Evolutionary conservation across 2,797 vertebrate species (phyloP).

Genomic region (Chiloscyllium punctatum): DNA sequence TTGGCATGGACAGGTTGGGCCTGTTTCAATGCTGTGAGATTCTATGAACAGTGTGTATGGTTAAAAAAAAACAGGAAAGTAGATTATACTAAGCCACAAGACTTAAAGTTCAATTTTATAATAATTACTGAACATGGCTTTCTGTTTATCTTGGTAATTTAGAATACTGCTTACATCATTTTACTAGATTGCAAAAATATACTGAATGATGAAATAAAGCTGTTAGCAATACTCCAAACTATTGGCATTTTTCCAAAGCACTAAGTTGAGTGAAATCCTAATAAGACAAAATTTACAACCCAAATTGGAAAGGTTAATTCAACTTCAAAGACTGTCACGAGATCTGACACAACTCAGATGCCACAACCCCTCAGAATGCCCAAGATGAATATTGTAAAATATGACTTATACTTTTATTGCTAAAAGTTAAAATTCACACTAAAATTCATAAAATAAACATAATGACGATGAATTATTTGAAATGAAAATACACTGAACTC

Average conservation of each 20-base stretch:
- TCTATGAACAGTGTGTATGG: not conserved
- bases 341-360: not conserved
- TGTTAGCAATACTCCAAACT: not conserved
- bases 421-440: not conserved
- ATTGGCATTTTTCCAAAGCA: not conserved
- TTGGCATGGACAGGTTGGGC: too few species aligned
- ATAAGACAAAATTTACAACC: not conserved
- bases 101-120: not conserved
- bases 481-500: not conserved
- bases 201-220: not conserved
- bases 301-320: not conserved
- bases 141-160: not conserved
- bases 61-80: not conserved
- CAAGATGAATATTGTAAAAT: not conserved
- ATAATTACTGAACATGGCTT: not conserved
- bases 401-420: not conserved
- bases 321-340: not conserved
- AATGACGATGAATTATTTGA: not conserved
- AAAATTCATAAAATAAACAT: not conserved
- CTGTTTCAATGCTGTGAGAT: too few species aligned
- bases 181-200: not conserved
- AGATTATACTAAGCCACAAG: not conserved
- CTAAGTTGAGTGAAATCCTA: not conserved
- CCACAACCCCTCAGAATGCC: not conserved
- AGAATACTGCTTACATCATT: not conserved